Evolutionary conservation across 1,140 invertebrate genomes (phyloP), one percentile per base, ranked within the genome.

Genomic region (Batillaria attramentaria): DNA sequence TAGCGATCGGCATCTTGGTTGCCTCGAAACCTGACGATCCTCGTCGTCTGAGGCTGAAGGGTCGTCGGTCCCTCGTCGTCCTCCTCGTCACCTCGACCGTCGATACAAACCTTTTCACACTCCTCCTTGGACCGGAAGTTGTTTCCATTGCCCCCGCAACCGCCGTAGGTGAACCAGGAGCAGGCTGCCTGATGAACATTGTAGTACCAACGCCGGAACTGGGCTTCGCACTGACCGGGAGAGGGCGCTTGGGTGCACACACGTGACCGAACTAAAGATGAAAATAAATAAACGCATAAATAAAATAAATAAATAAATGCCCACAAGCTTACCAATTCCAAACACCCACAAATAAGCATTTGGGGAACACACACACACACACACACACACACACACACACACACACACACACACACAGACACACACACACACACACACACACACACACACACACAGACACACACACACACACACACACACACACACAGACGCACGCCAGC

Each of bases 111-210:
- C 35, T 46, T 43, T 33, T 73, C 65, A 43, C 78, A 79, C 24
- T 81, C 73, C 62, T 81, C 75, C 72, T 84, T 87, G 43, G 72
- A 60, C 2, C 70, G 57, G 89, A 95, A 95, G 84, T 93, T 93
- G 92, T 95, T 95, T 57, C 87, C 90, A 87, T 95, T 95, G 77
- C 93, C 94, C 77, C 93, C 92, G 82, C 94, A 95, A 73, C 94
- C 94, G 10, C 94, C 93, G 80, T 93, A 95, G 76, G 93, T 92
- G 87, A 95, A 95, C 84, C 92, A 88, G 50, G 92, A 85, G 20
- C 76, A 77, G 76, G 91, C 88, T 50, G 92, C 91, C 60, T 90
- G 73, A 42, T 79, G 78, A 5, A 92, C 86, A 88, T 95, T 93
- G 85, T 89, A 94, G 84, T 90, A 93, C 89, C 92, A 94, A 37